A percentile compares a stretch with the other conserved stretches of the same genome.
phyloP scores from a whole-genome alignment of 1,140 invertebrate genomes.

The Schlechtendalia chinensis region DNA sequence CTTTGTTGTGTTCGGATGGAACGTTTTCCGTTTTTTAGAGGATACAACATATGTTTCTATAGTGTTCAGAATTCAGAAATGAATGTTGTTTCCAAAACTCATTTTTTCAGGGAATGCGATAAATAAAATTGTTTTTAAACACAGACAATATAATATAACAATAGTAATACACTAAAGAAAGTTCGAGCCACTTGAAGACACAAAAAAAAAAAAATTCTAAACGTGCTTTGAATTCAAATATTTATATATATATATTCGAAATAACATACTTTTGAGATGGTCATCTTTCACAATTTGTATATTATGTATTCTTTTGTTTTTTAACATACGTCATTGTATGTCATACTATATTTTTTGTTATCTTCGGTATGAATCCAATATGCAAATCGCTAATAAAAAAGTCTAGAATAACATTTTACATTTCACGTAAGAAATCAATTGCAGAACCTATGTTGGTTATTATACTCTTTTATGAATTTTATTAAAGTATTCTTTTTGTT shows the following conservation, averaged over 20 bases:
- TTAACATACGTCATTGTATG: neutral
- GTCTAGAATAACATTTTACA: neutral
- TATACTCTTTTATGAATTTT: neutral
- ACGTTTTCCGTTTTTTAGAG: neutral
- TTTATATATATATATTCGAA: neutral
- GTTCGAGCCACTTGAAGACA: neutral
- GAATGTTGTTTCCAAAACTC: neutral
- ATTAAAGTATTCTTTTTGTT: neutral
- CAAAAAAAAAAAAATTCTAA: constrained; percentile 9
- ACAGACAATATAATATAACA: constrained; percentile 17
- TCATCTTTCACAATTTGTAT: constrained; percentile 20
- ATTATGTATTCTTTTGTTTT: neutral
- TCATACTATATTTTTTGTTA: constrained; percentile 11
- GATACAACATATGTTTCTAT: neutral
- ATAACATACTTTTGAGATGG: neutral
- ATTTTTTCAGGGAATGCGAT: neutral
- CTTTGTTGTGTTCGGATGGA: neutral
- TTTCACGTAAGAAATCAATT: neutral
- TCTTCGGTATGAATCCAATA: neutral
- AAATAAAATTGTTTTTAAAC: constrained; percentile 23
- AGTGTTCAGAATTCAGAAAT: neutral
- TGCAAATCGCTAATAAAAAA: constrained; percentile 19
- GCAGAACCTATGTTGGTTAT: neutral
- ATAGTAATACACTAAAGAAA: constrained; percentile 10
- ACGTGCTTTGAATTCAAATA: constrained; percentile 10